Evolutionary conservation across 2,113 vertebrate species (phyloP), one percentile per base, ranked within the genome.

Genomic region (Nerophis lumbriciformis): DNA sequence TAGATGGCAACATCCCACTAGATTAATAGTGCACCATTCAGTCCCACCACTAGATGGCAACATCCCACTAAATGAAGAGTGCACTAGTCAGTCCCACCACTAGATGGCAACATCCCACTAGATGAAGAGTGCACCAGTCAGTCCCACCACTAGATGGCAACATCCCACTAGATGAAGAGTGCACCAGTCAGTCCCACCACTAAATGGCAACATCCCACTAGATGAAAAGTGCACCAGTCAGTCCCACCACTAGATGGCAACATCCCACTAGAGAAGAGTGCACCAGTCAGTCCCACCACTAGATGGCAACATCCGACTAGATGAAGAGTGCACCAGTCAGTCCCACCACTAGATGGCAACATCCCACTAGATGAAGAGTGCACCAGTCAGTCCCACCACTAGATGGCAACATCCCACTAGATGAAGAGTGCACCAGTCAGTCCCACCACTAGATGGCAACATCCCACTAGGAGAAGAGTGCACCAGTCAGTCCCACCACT

Each of bases 291-390:
- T 28, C 1, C 21, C 21, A 3, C 21, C 21, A 28, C 21, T 28
- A 28, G 21, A 28, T 28, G 21, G 21, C 21, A n/a, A n/a, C n/a
- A n/a, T n/a, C n/a, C n/a, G n/a, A n/a, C n/a, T n/a, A n/a, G n/a
- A n/a, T n/a, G n/a, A 19, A 71, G 28, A 44, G 48, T 59, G 64
- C 36, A 65, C 38, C 68, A 47, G 54, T 10, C 54, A 5, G 19
- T n/a, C 16, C 36, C 9, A 68, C 68, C 87, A 76, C 54, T 50
- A 72, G 78, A 73, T 37, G 82, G 79, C 80, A 77, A 65, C 66
- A 60, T 71, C 64, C 65, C 39, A 73, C 81, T 19, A 19, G 39
- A 5, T 19, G 28, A 28, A 28, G 28, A 28, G 28, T 28, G 28
- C 28, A 28, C 3, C 2, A 28, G 28, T 28, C 28, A 28, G 28